These are phyloP conservation scores for Hiodon tergisus DNA, from an alignment of 2,113 vertebrate species.

Conservation along the genomic window DNA sequence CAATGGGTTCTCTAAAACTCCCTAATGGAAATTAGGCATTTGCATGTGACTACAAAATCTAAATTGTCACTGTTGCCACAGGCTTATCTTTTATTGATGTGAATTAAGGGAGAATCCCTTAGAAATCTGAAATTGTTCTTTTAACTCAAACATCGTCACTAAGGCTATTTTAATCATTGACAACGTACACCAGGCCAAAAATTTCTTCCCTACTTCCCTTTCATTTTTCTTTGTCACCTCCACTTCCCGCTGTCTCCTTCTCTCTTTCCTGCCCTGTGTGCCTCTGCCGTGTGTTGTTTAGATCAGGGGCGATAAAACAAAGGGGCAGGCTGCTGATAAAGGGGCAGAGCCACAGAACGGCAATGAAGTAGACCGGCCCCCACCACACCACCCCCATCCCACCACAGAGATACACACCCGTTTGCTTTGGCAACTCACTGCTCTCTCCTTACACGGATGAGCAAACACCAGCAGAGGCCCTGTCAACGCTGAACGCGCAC, in stretches of 20 bases:
- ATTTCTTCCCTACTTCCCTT: background rate
- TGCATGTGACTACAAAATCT: too few species aligned
- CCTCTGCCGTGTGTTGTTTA: conserved; percentile 3
- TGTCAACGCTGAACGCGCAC: too few species aligned
- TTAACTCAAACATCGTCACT: too few species aligned
- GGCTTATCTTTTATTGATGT: too few species aligned
- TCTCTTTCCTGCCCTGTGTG: background rate
- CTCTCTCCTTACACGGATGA: background rate
- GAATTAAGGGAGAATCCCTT: too few species aligned
- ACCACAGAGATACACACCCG: background rate
- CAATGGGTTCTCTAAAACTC: too few species aligned
- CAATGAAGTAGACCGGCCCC: background rate
- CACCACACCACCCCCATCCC: background rate
- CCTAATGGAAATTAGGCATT: too few species aligned
- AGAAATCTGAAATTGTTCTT: too few species aligned
- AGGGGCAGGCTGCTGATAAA: background rate
- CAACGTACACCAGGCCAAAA: background rate
- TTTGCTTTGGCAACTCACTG: background rate
- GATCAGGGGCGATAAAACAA: conserved; percentile 7
- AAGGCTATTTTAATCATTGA: too few species aligned
- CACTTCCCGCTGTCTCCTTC: background rate
- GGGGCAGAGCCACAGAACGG: background rate
- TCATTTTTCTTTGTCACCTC: background rate
- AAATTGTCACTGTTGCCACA: too few species aligned
- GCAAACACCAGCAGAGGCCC: conserved; percentile 6